Base-by-base conservation (phyloP, 2,113 vertebrate species). In the Leptosomus discolor region DNA sequence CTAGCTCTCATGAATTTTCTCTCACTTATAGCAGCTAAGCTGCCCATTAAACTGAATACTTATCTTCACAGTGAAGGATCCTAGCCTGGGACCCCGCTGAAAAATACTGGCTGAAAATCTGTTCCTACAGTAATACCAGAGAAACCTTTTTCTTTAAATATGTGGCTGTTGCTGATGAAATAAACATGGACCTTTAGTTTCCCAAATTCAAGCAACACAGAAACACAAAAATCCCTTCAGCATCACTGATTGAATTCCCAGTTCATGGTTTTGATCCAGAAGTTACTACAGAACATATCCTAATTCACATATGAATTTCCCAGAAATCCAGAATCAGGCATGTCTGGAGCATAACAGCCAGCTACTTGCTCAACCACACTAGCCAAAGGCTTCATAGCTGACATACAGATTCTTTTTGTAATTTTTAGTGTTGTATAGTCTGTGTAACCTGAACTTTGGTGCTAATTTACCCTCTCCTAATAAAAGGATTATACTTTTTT, bases 121-220 rank as follows among this genome's bases (percentile, higher is more conserved):
- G 3, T 53, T 83, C 43, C 50, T 5, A 10, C 5, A 53, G 8
- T 36, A 86, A 24, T 5, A 77, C 26, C 24, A 19, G 14, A 69
- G 16, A 87, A 54, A 4, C 4, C 1, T n/a, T 51, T 81, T 85
- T 81, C 7, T 7, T 74, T 68, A 37, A 90, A n/a, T 51, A 46
- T 21, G 12, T 20, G 8, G 5, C 36, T 67, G 8, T 36, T 43
- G 8, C 53, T 86, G 57, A 43, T 12, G 1, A 81, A 87, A 88
- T 39, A 36, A 76, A 41, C 0, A 0, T 48, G n/a, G 11, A 41
- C 4, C 3, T 46, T 68, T 64, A 32, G 8, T 32, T 70, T 13
- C 19, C 8, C 3, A 50, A 69, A 77, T 76, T 51, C 36, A 46
- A 46, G 29, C 6, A 69, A n/a, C 7, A 23, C 1, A 1, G 1